These are phyloP conservation scores for Poeciliopsis gracilis DNA, from an alignment of 2,797 vertebrate species.

Conservation along the genomic window DNA sequence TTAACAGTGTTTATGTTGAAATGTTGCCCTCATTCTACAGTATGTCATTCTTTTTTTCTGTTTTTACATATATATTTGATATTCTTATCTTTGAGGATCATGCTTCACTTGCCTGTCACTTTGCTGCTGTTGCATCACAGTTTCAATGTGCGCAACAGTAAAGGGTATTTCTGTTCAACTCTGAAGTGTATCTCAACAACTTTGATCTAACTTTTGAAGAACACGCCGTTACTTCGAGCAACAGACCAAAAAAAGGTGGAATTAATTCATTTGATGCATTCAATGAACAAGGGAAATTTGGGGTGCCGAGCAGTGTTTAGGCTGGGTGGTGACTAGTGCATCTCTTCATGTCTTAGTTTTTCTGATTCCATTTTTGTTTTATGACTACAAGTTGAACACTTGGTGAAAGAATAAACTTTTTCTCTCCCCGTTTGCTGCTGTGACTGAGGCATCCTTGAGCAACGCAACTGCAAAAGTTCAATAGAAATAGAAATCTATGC, in stretches of 20 bases:
- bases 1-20: too few species aligned
- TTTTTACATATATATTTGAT: too few species aligned
- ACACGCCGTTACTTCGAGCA: background rate
- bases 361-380: background rate
- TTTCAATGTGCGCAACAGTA: too few species aligned
- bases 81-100: too few species aligned
- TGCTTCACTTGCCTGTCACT: too few species aligned
- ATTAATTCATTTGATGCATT: background rate
- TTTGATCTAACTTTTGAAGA: background rate
- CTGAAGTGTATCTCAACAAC: background rate
- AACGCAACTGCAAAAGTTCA: slow-evolving; percentile 4
- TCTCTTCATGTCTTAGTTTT: background rate
- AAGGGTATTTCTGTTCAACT: background rate
- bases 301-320: background rate
- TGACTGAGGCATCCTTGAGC: background rate
- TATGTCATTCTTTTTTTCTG: too few species aligned
- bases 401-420: too few species aligned
- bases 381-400: slow-evolving; percentile 15
- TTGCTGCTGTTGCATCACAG: too few species aligned
- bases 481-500: background rate
- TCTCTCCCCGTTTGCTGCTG: background rate
- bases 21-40: too few species aligned
- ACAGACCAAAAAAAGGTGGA: background rate
- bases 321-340: too few species aligned
- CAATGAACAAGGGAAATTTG: background rate